Percentiles rank a stretch among this genome's conserved stretches.
These are phyloP conservation scores for Odontomyia ornata DNA, from an alignment of 2,888 invertebrate genomes.

Conservation along the genomic window DNA sequence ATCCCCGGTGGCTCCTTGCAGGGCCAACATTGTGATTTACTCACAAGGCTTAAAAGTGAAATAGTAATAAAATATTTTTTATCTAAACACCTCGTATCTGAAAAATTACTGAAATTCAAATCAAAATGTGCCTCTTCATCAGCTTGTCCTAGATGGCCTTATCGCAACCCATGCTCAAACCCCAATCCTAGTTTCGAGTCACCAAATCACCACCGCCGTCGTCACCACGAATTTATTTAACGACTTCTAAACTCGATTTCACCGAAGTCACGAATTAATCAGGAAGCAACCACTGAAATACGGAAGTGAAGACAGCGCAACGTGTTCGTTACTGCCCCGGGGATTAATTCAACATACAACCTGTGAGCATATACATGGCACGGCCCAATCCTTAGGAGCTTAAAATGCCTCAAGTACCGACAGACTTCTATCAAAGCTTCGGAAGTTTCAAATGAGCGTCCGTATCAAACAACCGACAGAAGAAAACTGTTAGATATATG, in stretches of 20 bases:
- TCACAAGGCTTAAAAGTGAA: too few relatives aligned
- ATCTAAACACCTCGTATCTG: too few relatives aligned
- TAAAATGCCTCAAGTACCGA: neutral
- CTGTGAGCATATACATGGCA: neutral
- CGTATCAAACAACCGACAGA: neutral
- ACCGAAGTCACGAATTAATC: slow-evolving; percentile 1
- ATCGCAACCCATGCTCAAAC: too few relatives aligned
- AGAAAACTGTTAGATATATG: neutral
- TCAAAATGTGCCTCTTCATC: too few relatives aligned
- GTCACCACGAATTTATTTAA: slow-evolving; percentile 1
- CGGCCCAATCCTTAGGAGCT: neutral
- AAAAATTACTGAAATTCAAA: too few relatives aligned
- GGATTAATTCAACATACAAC: slow-evolving; percentile 4
- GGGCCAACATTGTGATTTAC: too few relatives aligned
- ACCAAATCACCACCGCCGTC: neutral
- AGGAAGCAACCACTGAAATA: slow-evolving; percentile 3
- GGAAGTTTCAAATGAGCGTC: neutral
- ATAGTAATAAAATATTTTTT: too few relatives aligned
- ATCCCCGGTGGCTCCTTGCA: too few relatives aligned
- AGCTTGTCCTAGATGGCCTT: too few relatives aligned
- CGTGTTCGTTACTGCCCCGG: neutral
- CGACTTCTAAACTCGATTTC: neutral
- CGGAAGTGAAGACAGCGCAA: neutral
- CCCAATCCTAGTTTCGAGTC: too few relatives aligned
- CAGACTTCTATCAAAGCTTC: neutral